These are phyloP conservation scores for Arbacia lixula DNA, from an alignment of 53 echinoderm and acorn worm genomes.

Conservation along the genomic window DNA sequence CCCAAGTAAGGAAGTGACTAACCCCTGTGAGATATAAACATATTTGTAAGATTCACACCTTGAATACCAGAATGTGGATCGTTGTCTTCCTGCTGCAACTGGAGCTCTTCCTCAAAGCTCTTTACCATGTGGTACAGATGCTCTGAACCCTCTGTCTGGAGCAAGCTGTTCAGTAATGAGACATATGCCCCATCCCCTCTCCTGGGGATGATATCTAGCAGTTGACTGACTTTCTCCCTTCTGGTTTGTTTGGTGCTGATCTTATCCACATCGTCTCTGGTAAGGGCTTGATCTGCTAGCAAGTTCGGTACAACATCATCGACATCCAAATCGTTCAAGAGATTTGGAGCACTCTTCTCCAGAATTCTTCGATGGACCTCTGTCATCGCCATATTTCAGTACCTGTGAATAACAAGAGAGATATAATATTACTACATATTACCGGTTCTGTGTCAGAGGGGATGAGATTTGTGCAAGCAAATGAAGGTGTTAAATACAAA, in stretches of 20 bases:
- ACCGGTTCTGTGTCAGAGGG: too few species aligned
- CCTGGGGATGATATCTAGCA: conserved; percentile 25
- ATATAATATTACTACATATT: background rate
- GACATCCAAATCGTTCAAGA: conserved; percentile 30
- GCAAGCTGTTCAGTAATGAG: conserved; percentile 15
- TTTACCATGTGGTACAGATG: conserved; percentile 31
- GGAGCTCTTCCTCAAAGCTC: background rate
- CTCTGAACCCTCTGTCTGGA: background rate
- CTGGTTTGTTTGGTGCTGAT: background rate
- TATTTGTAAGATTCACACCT: too few species aligned
- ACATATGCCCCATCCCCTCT: conserved; percentile 21
- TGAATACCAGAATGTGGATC: too few species aligned
- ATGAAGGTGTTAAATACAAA: too few species aligned
- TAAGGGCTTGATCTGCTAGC: conserved; percentile 6
- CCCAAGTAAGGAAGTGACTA: background rate
- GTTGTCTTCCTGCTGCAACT: background rate
- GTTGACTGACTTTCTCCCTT: conserved; percentile 31
- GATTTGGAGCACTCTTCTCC: conserved; percentile 12
- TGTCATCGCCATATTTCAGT: conserved; percentile 26
- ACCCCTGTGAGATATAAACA: background rate
- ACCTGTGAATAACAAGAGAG: background rate
- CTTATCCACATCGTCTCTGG: conserved; percentile 9
- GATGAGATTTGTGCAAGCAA: too few species aligned
- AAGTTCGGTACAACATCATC: conserved; percentile 27
- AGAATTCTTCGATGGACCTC: conserved; percentile 23